Conservation (phyloP, 2,888 invertebrate species). For the Sinodicranocentrus sp. region DNA sequence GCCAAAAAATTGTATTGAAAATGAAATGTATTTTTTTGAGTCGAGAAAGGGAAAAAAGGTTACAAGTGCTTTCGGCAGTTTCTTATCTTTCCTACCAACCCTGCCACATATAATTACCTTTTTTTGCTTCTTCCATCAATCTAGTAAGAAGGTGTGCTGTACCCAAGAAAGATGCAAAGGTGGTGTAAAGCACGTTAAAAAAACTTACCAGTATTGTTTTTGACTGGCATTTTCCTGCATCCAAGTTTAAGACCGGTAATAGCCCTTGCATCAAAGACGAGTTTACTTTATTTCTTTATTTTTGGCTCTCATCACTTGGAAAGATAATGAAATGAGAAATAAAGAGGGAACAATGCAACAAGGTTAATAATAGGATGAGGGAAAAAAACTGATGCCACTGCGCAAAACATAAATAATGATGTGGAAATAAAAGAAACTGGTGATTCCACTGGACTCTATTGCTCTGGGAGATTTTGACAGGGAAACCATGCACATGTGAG, state of each 20-base stretch:
- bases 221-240: too few species aligned
- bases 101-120: constrained; percentile 69
- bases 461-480: neutral
- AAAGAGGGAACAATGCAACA: constrained; percentile 14
- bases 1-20: constrained; percentile 23
- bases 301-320: constrained; percentile 27
- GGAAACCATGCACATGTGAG: too few species aligned
- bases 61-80: constrained; percentile 61
- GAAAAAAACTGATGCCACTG: constrained; percentile 51
- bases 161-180: too few species aligned
- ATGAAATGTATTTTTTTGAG: constrained; percentile 34
- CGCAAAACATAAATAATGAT: constrained; percentile 38
- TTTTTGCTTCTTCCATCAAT: constrained; percentile 58
- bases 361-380: constrained; percentile 29
- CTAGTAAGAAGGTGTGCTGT: too few species aligned
- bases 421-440: constrained; percentile 23
- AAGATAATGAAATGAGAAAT: constrained; percentile 25
- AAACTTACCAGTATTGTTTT: too few species aligned
- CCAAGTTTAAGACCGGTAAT: too few species aligned
- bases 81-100: constrained; percentile 51
- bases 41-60: constrained; percentile 55
- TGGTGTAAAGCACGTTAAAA: too few species aligned
- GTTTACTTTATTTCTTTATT: neutral
- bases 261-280: neutral
- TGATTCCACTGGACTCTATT: neutral